Evolutionary conservation across 2,113 vertebrate genomes (phyloP), one percentile per base, ranked within the genome.

Genomic region (Micronycteris hirsuta): DNA sequence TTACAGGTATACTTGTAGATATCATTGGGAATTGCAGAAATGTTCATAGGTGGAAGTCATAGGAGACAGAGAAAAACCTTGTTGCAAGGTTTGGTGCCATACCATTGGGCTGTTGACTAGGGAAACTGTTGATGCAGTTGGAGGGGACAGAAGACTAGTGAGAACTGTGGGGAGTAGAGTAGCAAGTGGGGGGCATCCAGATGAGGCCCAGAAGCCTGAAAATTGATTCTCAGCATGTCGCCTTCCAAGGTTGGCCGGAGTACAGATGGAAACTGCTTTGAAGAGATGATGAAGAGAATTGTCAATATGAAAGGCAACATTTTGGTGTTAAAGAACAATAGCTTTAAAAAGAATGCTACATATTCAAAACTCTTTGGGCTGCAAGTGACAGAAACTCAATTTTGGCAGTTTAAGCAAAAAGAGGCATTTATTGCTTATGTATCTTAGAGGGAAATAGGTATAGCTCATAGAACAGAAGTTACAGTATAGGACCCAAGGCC

Each of bases 361-460:
- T 93, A 20, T 63, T 93, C 20, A 70, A 16, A 82, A 65, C 38
- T 76, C 80, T 81, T 67, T 82, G 16, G 70, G 36, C 47, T 83
- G 6, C 24, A 83, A 76, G 15, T 76, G 43, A 58, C 11, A 70
- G 47, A 83, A 95, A 89, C 45, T 86, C 41, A 89, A 24, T 73
- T 95, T 68, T 80, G 65, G 65, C 22, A 89, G 17, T 78, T 92
- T 83, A 80, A 92, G 36, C 38, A 91, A 86, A 78, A 91, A 70
- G 7, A n/a, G n/a, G 6, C 56, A 43, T 68, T 36, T 83, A 52
- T 68, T 90, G 5, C 3, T 54, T 11, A 52, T 17, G 31, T 63
- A 74, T 0, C 11, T 78, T 96, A 22, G 76, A 94, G 70, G 4
- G 24, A 84, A 65, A 81, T 82, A 76, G 45, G 28, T 68, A n/a